phyloP scores from a whole-genome alignment of 2,888 invertebrate genomes.

The Cheilosia soror region DNA sequence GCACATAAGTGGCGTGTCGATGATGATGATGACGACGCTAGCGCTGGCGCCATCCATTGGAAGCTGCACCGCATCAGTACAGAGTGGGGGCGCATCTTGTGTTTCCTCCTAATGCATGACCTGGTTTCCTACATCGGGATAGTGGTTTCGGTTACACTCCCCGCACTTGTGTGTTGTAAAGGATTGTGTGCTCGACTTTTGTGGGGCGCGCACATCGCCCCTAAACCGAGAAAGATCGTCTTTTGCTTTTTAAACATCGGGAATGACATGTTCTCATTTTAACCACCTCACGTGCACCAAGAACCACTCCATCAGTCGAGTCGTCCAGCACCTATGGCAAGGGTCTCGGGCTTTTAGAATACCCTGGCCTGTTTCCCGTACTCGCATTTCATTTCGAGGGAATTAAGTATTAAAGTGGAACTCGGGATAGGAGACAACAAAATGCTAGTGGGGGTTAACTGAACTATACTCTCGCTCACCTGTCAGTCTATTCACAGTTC shows the following conservation, averaged over 20 bases:
- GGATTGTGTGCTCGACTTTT: constrained; percentile 31
- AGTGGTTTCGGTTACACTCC: constrained; percentile 51
- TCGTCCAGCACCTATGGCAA: constrained; percentile 4
- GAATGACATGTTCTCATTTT: constrained; percentile 46
- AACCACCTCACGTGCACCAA: constrained; percentile 26
- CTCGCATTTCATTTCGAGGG: constrained; percentile 12
- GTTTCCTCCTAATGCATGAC: constrained; percentile 65
- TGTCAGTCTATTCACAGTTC: constrained; percentile 92
- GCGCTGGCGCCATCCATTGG: constrained; percentile 23
- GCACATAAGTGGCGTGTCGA: constrained; percentile 66
- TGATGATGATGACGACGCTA: constrained; percentile 39
- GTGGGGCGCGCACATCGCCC: constrained; percentile 22
- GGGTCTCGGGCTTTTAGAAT: constrained; percentile 6
- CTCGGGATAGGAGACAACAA: constrained; percentile 20
- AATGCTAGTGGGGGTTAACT: neutral
- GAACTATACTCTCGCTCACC: constrained; percentile 81
- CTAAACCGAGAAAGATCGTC: constrained; percentile 24
- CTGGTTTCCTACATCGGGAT: constrained; percentile 39
- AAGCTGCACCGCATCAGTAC: constrained; percentile 9
- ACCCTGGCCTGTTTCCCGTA: neutral
- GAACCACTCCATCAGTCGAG: too few relatives aligned
- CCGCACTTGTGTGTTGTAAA: constrained; percentile 4
- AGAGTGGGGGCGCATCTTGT: constrained; percentile 27
- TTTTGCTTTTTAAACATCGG: constrained; percentile 32
- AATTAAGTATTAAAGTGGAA: constrained; percentile 52